Base-by-base conservation (phyloP, 92 coral and sea anemone genomes). In the Bergia sp. region DNA sequence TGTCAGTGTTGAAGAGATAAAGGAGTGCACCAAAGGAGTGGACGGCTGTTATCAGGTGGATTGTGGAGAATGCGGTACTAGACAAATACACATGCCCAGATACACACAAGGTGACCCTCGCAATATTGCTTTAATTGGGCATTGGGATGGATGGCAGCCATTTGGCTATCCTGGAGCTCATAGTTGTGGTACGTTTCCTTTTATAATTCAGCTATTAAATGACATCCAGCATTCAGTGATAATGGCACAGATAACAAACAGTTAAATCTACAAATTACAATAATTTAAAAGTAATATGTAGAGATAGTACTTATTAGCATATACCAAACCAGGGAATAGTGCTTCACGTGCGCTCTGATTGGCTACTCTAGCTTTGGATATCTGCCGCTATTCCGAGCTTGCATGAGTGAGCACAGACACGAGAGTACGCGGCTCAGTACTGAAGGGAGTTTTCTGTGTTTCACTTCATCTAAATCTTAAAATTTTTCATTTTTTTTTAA, bases 91-190 rank as follows among this genome's bases (percentile, higher is more conserved):
- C 45, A 38, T 11, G 21, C 90, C 91, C 16, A 61, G 67, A 65
- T 79, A 78, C 86, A 83, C 76, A 3, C 41, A 10, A 18, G 94
- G 94, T 79, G 94, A 89, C 45, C 94, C 94, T 67, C 58, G 90
- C 3, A 91, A 91, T 43, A 85, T 89, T 85, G 94, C 91, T 37
- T 71, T 89, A 4, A 91, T 91, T 37, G 91, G 94, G 20, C 93
- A 91, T 64, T 91, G 93, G 93, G 93, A 91, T 85, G 93, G 93
- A 9, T 88, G 91, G 91, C 91, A 91, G 73, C 93, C 93, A 23
- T 88, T 91, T 79, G 93, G 93, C 16, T 91, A 67, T 42, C 93
- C 93, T 79, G 93, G 93, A 37, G 15, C 72, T 66, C 73, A 66
- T 66, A 66, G 73, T 66, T 66, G 73, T 66, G 73, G 29, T 66